Evolutionary conservation across 1,140 invertebrate species (phyloP).

Genomic region (Zaprionus africanus): DNA sequence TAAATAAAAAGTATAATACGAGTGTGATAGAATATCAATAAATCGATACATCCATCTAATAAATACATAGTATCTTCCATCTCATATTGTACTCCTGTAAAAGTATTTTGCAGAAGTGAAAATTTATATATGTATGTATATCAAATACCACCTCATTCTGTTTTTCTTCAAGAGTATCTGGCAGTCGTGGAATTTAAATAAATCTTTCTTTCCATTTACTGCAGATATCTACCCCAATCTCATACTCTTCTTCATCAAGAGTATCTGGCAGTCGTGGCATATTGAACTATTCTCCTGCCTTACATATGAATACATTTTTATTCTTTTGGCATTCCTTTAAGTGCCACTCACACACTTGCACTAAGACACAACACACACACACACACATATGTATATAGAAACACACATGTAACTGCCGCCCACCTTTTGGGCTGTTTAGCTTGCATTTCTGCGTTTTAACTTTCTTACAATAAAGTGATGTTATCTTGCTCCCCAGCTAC

Average conservation of each 20-base stretch:
- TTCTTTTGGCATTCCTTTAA: slow-evolving; percentile 46
- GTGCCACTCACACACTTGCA: slow-evolving; percentile 11
- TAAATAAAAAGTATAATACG: too few species aligned
- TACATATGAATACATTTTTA: slow-evolving; percentile 36
- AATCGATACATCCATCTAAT: too few species aligned
- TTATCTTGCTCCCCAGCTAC: slow-evolving; percentile 78
- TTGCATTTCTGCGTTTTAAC: slow-evolving; percentile 82
- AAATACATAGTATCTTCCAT: too few species aligned
- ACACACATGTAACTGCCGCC: slow-evolving; percentile 17
- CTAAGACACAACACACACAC: slow-evolving; percentile 9
- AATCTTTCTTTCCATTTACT: too few species aligned
- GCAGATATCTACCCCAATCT: not conserved
- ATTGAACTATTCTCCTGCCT: not conserved
- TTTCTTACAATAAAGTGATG: slow-evolving; percentile 83
- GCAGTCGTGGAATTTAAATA: not conserved
- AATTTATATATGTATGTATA: too few species aligned
- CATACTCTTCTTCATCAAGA: not conserved
- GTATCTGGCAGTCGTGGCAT: slow-evolving; percentile 18
- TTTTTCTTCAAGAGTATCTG: not conserved
- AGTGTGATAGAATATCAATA: too few species aligned
- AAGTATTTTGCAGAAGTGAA: too few species aligned
- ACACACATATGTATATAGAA: slow-evolving; percentile 22
- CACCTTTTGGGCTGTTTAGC: slow-evolving; percentile 47
- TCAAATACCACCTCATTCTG: too few species aligned
- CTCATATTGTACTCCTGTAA: too few species aligned